Base-by-base conservation (phyloP, 2,113 vertebrate species). In the Sylvia atricapilla region DNA sequence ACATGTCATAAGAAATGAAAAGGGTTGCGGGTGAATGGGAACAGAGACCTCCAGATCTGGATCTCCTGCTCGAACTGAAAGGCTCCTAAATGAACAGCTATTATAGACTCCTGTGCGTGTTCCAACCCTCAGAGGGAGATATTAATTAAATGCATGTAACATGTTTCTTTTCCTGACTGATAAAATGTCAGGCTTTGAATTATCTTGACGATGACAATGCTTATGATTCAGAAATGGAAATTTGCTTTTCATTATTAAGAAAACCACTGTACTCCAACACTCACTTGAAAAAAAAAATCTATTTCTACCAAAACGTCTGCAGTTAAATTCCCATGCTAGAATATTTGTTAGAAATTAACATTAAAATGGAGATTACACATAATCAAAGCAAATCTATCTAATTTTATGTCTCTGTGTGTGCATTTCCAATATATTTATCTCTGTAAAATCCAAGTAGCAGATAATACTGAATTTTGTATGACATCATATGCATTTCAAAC, bases 191-290 rank as follows among this genome's bases (percentile, higher is more conserved):
- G 82, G 39, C 64, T 92, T 90, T 89, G 90, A 96, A 90, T 94
- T 78, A 93, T 46, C 75, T 84, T 60, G 75, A 91, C 76, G 55
- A 83, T 92, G 78, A 77, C 73, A 86, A 81, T 72, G 56, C 60
- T 94, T 59, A 59, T 86, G 82, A 93, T 90, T 96, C 87, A 95
- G 72, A 90, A 93, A 88, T 86, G 73, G 93, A 93, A 93, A 95
- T 96, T 74, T 91, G 35, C 76, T 86, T 93, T 95, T 93, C 81
- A 63, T 93, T 95, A 84, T 96, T 95, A 93, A 96, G 89, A 84
- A 90, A 93, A 84, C 31, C 67, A 93, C 83, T 81, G 68, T 90
- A 84, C 55, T 95, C 47, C 82, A 70, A 50, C 78, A 78, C 28
- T 85, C 47, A 58, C 93, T 96, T 93, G 67, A 93, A 94, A 93